phyloP scores from a whole-genome alignment of 2,888 invertebrate species.

The Drosophila multiciliata region DNA sequence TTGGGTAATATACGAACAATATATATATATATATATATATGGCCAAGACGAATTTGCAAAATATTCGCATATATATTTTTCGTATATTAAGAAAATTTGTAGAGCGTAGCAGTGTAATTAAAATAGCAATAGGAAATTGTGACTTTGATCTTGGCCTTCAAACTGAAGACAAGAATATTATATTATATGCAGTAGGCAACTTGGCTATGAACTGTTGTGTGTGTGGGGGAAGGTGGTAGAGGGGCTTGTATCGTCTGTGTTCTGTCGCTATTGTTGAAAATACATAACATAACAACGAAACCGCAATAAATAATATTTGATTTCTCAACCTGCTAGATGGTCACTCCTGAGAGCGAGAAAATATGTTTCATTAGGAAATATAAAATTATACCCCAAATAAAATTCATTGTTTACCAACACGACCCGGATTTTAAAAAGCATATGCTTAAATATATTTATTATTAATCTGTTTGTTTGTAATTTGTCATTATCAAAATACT shows the following conservation, averaged over 20 bases:
- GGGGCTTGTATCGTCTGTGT: not conserved
- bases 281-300: not conserved
- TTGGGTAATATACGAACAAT: conserved; percentile 29
- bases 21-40: conserved; percentile 9
- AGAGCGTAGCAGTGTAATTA: conserved; percentile 25
- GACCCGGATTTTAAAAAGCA: not conserved
- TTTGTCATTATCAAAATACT: not conserved
- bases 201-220: not conserved
- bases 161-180: conserved; percentile 21
- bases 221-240: not conserved
- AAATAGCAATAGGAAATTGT: conserved; percentile 38
- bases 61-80: conserved; percentile 6
- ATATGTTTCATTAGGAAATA: not conserved
- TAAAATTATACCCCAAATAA: not conserved
- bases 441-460: not conserved
- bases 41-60: conserved; percentile 34
- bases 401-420: not conserved
- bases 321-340: not conserved
- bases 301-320: not conserved
- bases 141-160: conserved; percentile 81
- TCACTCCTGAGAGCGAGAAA: not conserved
- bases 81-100: conserved; percentile 23
- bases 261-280: conserved; percentile 1
- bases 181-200: not conserved
- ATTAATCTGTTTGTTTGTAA: not conserved